Base-by-base conservation (phyloP, 2,888 invertebrate genomes). In the Argyra leucocephala region DNA sequence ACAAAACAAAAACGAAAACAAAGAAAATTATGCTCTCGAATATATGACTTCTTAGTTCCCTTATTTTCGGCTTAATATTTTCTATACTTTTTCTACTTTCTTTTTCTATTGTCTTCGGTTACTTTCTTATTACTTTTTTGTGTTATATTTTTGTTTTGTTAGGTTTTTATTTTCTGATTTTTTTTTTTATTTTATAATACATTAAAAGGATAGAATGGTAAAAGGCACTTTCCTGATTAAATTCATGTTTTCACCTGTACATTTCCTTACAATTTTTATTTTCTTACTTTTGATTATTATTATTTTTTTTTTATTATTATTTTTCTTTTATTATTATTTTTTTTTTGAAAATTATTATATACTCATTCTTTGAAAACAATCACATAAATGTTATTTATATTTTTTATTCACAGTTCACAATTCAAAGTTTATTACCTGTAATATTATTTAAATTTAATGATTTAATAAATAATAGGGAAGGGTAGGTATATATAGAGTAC, bases 151-250 rank as follows among this genome's bases (percentile, higher is more conserved):
- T 58, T 58, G 22, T 58, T 58, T 5, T 58, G 22, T 58, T 58
- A 10, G 5, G n/a, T n/a, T n/a, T n/a, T 4, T 22, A 10, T 31
- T 57, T 22, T 21, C 57, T 57, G 3, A 57, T 57, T 22, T 57
- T 57, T 10, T 57, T 22, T 57, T 57, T 10, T 57, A 21, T 57
- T n/a, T 21, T 6, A 5, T 57, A 21, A 9, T 57, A n/a, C n/a
- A 21, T 21, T 57, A 21, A 21, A 9, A 57, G 9, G 10, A 21
- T 21, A 15, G 18, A 18, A 15, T 48, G 48, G 48, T 48, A 48
- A 4, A 59, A 59, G 59, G 59, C 59, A 59, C 59, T 59, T 59
- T 59, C 23, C 23, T 59, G 59, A 59, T 59, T 59, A 59, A 59
- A 59, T 23, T 59, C 59, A 59, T 23, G 23, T 59, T 59, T 59